These are phyloP conservation scores for Silvanus unidentatus DNA, from an alignment of 2,888 invertebrate genomes.

Conservation along the genomic window DNA sequence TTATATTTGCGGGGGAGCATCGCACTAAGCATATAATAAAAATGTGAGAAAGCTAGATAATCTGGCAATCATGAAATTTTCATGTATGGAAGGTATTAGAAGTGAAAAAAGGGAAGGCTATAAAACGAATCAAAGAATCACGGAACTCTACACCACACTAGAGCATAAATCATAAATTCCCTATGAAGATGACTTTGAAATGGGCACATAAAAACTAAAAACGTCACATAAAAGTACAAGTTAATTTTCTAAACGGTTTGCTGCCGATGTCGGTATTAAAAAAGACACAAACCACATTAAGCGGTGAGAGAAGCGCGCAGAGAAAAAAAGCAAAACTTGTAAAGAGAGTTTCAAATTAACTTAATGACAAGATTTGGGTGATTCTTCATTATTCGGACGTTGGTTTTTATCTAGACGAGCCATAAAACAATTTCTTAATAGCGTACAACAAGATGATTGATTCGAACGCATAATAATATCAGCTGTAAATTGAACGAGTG, in stretches of 20 bases:
- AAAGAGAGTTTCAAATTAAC: neutral
- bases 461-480: too few species aligned
- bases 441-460: too few species aligned
- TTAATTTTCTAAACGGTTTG: neutral
- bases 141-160: neutral
- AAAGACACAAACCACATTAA: conserved; percentile 1
- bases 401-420: too few species aligned
- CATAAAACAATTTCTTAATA: too few species aligned
- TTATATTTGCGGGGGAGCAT: too few species aligned
- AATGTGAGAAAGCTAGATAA: too few species aligned
- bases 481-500: too few species aligned
- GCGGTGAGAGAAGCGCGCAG: neutral
- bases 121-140: conserved; percentile 2
- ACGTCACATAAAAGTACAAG: neutral
- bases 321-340: neutral
- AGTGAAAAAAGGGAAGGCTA: neutral
- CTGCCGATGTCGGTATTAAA: neutral
- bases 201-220: neutral
- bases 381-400: neutral
- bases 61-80: too few species aligned
- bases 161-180: conserved; percentile 1
- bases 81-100: neutral
- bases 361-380: neutral
- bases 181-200: neutral
- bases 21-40: too few species aligned